Base-by-base conservation (phyloP, 2,888 invertebrate genomes). In the Marronus borbonicus region DNA sequence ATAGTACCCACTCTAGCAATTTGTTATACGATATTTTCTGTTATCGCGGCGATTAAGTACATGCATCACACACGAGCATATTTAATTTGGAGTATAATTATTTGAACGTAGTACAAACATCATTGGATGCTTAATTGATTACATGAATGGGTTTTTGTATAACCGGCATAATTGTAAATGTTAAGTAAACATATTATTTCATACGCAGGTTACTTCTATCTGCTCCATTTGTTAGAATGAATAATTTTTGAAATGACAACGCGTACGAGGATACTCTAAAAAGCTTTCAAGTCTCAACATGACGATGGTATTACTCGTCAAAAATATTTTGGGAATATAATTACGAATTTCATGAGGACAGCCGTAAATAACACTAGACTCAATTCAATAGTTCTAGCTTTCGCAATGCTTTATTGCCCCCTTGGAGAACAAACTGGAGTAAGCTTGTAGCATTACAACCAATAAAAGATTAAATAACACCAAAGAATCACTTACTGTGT, bases 1-100 rank as follows among this genome's bases (percentile, higher is more conserved):
- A 28, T 24, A 24, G 31, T 55, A 62, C 14, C 2, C 62, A 60
- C 10, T 31, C 31, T 28, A 31, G 14, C 31, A 28, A 31, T 28
- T 62, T 62, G 12, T 62, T 31, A 62, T 24, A 28, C 28, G 31
- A 62, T 62, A 62, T 62, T 28, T 62, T 62, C 28, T 24, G 62
- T 31, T 62, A 31, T 31, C 31, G 31, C 14, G n/a, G 10, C 12
- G 24, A 28, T 62, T 62, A 62, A 60, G 24, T 24, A 24, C 1
- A 62, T 31, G 62, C 62, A 28, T 14, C 62, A 31, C 10, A 14
- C 8, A 24, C 31, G 62, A 31, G n/a, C 28, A 10, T 62, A 62
- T 62, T 62, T 28, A 62, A 62, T 62, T 62, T 62, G 10, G 28
- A 28, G 28, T 24, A 24, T 62, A 62, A 62, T 62, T 62, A 28